phyloP scores from a whole-genome alignment of 2,113 vertebrate species.

The Rynchops niger region DNA sequence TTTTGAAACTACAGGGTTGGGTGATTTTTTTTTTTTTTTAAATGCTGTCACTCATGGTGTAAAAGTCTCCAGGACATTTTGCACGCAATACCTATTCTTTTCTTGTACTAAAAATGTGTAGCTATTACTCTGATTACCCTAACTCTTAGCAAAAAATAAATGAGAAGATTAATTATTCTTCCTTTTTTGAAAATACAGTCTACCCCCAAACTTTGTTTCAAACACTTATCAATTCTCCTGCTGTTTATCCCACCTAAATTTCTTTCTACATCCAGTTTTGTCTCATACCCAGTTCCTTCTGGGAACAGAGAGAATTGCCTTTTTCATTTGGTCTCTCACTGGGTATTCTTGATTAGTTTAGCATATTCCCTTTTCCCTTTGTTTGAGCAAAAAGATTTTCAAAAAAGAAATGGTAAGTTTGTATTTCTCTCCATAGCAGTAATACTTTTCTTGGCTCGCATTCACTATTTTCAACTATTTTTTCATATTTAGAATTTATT shows the following conservation, averaged over 20 bases:
- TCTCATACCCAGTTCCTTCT: neutral
- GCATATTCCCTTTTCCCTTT: neutral
- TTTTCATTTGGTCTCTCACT: neutral
- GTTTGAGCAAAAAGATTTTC: neutral
- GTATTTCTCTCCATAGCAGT: neutral
- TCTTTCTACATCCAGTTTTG: neutral
- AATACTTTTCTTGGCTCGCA: neutral
- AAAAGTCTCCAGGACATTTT: neutral
- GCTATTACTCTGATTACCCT: neutral
- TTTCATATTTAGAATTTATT: neutral
- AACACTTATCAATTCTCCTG: neutral
- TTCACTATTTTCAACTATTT: neutral
- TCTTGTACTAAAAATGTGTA: neutral
- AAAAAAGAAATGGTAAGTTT: neutral
- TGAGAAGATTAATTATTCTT: neutral
- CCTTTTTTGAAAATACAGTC: neutral
- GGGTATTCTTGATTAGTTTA: neutral
- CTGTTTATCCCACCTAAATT: neutral
- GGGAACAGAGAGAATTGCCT: neutral
- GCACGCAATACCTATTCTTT: neutral
- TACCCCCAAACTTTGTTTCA: neutral
- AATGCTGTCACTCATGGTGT: neutral
- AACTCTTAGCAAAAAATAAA: neutral
- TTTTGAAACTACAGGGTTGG: neutral
- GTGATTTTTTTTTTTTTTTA: neutral